Evolutionary conservation across 2,888 invertebrate genomes (phyloP).

Genomic region (Lasius fuliginosus): DNA sequence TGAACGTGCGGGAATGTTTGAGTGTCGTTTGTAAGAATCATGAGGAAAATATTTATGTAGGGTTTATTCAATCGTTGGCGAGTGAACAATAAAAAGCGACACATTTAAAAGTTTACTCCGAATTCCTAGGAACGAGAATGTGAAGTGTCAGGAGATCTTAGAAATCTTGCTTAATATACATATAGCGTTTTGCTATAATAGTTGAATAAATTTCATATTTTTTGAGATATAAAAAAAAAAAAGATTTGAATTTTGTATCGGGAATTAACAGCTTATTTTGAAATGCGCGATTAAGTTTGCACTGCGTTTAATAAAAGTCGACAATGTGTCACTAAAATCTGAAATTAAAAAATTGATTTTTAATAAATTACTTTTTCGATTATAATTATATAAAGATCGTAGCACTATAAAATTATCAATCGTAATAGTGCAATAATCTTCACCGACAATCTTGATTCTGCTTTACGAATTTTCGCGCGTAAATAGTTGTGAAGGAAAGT

Average conservation of each 20-base stretch:
- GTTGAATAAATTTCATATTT: neutral
- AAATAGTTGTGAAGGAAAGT: neutral
- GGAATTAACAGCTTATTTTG: neutral
- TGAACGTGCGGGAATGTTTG: neutral
- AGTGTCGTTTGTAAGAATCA: neutral
- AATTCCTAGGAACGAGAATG: neutral
- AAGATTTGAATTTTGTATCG: neutral
- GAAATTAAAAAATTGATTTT: neutral
- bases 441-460: neutral
- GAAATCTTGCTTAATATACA: neutral
- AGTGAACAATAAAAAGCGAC: conserved; percentile 15
- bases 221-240: neutral
- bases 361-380: neutral
- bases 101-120: neutral
- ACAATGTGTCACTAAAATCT: neutral
- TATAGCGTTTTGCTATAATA: neutral
- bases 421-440: neutral
- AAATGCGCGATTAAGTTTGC: neutral
- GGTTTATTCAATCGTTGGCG: neutral
- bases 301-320: neutral
- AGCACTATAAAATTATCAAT: neutral
- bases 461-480: conserved; percentile 19
- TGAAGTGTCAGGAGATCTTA: neutral
- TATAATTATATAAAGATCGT: neutral
- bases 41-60: neutral